phyloP scores from a whole-genome alignment of 2,113 vertebrate genomes.

The Dromiciops gliroides region DNA sequence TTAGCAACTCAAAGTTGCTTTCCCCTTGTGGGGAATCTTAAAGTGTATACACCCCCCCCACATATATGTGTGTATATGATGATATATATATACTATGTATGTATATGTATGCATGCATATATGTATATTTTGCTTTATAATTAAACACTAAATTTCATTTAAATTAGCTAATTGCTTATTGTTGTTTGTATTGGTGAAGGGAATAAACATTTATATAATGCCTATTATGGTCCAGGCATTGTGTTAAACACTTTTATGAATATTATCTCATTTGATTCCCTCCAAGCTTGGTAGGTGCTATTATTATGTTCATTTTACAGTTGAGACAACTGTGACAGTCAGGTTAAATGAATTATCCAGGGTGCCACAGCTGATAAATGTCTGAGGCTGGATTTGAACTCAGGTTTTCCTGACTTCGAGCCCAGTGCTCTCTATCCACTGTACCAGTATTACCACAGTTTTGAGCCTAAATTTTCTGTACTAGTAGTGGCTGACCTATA shows the following conservation, averaged over 20 bases:
- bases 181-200: background rate
- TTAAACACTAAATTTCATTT: background rate
- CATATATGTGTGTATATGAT: background rate
- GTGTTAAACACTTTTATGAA: background rate
- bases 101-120: background rate
- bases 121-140: background rate
- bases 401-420: background rate
- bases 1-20: background rate
- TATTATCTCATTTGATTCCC: background rate
- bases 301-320: background rate
- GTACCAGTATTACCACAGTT: background rate
- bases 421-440: background rate
- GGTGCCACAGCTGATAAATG: background rate
- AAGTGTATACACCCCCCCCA: background rate
- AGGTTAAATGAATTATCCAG: background rate
- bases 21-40: background rate
- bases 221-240: background rate
- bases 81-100: background rate
- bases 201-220: background rate
- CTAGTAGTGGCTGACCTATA: background rate
- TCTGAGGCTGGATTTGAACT: background rate
- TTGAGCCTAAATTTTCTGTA: background rate
- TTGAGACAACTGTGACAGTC: background rate
- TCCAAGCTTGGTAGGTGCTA: background rate
- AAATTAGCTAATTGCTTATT: background rate